A percentile compares a stretch with the other conserved stretches of the same genome.
phyloP scores from a whole-genome alignment of 2,113 vertebrate species.

The Ginglymostoma cirratum region DNA sequence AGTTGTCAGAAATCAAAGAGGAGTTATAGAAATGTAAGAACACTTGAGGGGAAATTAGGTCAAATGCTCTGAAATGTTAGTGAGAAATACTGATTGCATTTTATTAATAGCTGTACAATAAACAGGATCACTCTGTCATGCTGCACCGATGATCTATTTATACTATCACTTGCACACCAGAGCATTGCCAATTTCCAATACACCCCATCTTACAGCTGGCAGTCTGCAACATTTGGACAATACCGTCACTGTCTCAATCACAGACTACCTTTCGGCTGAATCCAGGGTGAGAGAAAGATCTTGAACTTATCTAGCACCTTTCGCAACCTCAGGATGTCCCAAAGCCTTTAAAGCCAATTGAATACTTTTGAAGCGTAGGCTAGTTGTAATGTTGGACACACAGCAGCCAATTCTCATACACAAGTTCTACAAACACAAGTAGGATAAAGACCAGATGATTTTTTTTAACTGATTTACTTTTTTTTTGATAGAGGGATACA shows the following conservation, averaged over 20 bases:
- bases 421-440: background rate
- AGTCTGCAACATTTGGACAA: background rate
- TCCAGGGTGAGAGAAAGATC: background rate
- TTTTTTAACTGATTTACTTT: background rate
- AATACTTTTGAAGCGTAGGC: background rate
- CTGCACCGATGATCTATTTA: background rate
- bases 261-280: background rate
- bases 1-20: background rate
- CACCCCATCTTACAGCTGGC: background rate
- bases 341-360: background rate
- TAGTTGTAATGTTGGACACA: background rate
- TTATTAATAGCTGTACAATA: background rate
- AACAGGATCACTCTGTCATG: background rate
- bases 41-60: background rate
- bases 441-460: background rate
- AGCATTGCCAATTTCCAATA: background rate
- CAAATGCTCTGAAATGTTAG: background rate
- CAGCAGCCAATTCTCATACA: no score
- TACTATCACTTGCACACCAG: background rate
- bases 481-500: background rate
- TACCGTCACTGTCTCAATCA: background rate
- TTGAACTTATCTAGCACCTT: background rate
- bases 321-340: background rate
- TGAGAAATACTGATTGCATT: background rate
- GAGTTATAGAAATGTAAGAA: background rate